These are phyloP conservation scores for Ploceus nigricollis DNA, from an alignment of 2,113 vertebrate genomes.

Conservation along the genomic window DNA sequence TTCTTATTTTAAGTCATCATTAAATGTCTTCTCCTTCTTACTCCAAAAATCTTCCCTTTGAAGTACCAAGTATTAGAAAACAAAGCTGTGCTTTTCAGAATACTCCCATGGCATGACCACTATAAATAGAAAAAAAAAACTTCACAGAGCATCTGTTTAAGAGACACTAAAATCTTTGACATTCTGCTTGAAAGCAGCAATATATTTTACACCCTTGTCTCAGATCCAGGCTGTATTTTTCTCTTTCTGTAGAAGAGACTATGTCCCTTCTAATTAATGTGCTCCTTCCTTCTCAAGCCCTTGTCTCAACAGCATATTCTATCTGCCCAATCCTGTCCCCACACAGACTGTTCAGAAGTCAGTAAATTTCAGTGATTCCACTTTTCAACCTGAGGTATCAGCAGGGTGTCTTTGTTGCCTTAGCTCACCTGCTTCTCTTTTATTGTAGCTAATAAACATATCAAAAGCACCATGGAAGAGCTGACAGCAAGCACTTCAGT, in stretches of 20 bases:
- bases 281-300: neutral
- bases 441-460: neutral
- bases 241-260: neutral
- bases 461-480: neutral
- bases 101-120: neutral
- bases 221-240: neutral
- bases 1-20: neutral
- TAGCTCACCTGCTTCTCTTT: neutral
- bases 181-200: neutral
- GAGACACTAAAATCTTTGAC: neutral
- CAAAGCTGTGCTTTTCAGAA: neutral
- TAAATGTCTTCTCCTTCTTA: neutral
- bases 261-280: neutral
- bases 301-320: neutral
- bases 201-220: neutral
- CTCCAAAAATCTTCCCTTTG: neutral
- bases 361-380: neutral
- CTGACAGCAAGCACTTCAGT: neutral
- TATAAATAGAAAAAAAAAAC: neutral
- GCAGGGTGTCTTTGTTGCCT: neutral
- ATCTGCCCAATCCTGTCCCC: neutral
- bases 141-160: neutral
- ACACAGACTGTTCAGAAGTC: neutral
- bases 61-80: neutral
- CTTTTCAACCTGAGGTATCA: neutral